Evolutionary conservation across 2,113 vertebrate species (phyloP).

Genomic region (Heterotilapia buettikoferi): DNA sequence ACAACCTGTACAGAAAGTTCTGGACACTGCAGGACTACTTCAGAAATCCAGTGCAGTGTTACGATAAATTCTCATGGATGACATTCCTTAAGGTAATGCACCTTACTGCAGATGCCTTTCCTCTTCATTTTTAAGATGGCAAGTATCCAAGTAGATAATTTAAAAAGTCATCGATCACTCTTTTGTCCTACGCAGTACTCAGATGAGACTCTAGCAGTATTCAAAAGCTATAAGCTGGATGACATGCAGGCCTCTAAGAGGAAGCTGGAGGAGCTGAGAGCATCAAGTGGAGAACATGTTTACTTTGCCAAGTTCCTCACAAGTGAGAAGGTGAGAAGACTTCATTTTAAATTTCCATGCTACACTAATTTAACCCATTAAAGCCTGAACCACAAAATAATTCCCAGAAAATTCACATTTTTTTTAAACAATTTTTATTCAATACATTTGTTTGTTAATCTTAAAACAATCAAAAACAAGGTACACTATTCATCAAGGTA

Average conservation of each 20-base stretch:
- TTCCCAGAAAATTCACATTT: background rate
- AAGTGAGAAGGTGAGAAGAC: constrained; percentile 87
- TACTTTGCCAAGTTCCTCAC: constrained; percentile 99
- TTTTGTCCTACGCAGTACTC: constrained; percentile 77
- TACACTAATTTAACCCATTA: background rate
- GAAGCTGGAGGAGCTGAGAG: constrained; percentile 90
- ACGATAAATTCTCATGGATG: constrained; percentile 96
- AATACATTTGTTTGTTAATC: background rate
- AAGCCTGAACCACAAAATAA: background rate
- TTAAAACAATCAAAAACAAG: background rate
- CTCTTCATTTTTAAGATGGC: background rate
- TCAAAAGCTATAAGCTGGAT: constrained; percentile 96
- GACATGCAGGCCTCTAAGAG: constrained; percentile 95
- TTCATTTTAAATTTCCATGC: background rate
- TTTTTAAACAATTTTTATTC: background rate
- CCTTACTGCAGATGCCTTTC: background rate
- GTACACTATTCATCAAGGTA: background rate
- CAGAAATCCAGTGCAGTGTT: constrained; percentile 95
- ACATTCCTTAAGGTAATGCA: constrained; percentile 90
- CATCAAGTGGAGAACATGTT: constrained; percentile 85
- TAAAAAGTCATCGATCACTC: background rate
- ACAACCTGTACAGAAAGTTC: constrained; percentile 98
- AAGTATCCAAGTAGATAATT: background rate
- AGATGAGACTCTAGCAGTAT: constrained; percentile 93
- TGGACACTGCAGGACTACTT: constrained; percentile 98